Conservation (phyloP, 2,888 invertebrate genomes). For the Monopis laevigella region DNA sequence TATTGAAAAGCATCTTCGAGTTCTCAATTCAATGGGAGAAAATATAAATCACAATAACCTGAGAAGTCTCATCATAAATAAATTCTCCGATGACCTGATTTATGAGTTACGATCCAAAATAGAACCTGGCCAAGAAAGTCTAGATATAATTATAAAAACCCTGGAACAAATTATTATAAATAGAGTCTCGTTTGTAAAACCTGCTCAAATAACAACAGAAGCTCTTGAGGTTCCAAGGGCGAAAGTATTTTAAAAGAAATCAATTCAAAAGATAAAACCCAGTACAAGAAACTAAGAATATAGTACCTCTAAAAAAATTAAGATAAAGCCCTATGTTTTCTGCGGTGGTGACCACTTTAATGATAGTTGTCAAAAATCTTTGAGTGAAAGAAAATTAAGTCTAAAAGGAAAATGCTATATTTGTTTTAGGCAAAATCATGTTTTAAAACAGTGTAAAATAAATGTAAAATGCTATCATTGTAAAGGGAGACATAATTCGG, state of each 20-base stretch:
- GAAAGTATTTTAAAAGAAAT: neutral
- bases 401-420: neutral
- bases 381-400: neutral
- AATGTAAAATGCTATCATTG: neutral
- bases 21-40: conserved; percentile 7
- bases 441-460: neutral
- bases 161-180: conserved; percentile 3
- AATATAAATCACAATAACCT: conserved; percentile 7
- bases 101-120: conserved; percentile 2
- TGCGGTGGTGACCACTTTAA: neutral
- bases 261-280: neutral
- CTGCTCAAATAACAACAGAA: neutral
- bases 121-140: neutral
- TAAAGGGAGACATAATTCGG: neutral
- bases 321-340: neutral
- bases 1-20: conserved; percentile 12
- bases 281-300: neutral
- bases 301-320: neutral
- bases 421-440: conserved; percentile 1
- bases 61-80: neutral
- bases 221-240: neutral
- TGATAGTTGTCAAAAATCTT: neutral
- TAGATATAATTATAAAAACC: neutral
- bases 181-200: neutral
- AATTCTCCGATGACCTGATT: conserved; percentile 11